Evolutionary conservation across 2,888 invertebrate species (phyloP).

Genomic region (Polyploca ridens): DNA sequence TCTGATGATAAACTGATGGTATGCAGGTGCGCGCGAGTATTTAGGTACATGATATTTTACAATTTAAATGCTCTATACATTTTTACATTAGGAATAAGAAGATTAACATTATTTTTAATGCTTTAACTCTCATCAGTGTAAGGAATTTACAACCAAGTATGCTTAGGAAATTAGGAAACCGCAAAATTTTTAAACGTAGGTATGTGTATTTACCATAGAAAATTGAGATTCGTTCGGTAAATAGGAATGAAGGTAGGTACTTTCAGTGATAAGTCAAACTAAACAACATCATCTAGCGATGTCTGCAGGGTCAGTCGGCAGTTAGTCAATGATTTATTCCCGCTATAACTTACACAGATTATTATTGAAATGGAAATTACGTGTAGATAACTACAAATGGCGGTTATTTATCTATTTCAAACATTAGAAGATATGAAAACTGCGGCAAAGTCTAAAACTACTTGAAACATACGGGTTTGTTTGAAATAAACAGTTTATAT

Average conservation of each 20-base stretch:
- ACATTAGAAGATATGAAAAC: constrained; percentile 26
- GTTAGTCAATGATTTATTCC: constrained; percentile 52
- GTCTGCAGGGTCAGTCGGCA: constrained; percentile 21
- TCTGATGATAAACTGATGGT: background rate
- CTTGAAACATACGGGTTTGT: background rate
- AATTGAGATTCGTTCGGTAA: too few species aligned
- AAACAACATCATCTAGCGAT: constrained; percentile 14
- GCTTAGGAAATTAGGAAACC: too few species aligned
- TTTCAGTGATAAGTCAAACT: constrained; percentile 13
- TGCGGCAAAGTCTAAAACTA: background rate
- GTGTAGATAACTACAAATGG: constrained; percentile 56
- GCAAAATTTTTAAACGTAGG: background rate
- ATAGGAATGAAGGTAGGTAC: background rate
- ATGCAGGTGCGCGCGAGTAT: background rate
- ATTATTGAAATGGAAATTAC: constrained; percentile 58
- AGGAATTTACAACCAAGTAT: too few species aligned
- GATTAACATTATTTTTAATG: background rate
- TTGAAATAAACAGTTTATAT: background rate
- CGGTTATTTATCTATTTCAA: constrained; percentile 46
- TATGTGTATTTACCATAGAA: too few species aligned
- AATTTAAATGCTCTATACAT: background rate
- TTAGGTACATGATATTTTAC: background rate
- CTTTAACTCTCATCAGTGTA: too few species aligned
- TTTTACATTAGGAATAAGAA: background rate
- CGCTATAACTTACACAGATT: constrained; percentile 55